A percentile compares a stretch with the other conserved stretches of the same genome.
phyloP scores from a whole-genome alignment of 2,113 vertebrate genomes.

The Mus spicilegus region DNA sequence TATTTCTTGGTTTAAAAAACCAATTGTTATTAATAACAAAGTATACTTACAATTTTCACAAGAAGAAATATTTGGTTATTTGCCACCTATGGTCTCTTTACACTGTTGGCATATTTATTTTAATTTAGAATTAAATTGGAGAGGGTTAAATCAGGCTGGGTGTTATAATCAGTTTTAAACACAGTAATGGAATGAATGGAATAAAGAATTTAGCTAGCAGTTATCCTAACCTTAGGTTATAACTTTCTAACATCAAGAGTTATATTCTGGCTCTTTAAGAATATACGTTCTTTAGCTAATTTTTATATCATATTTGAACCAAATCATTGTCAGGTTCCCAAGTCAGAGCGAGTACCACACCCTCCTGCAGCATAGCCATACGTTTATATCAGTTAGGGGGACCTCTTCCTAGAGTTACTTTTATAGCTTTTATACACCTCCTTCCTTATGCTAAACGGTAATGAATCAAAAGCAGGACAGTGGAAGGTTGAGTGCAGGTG shows the following conservation, averaged over 20 bases:
- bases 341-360: neutral
- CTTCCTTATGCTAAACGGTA: neutral
- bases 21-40: conserved; percentile 36
- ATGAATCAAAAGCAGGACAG: neutral
- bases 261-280: conserved; percentile 18
- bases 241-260: conserved; percentile 47
- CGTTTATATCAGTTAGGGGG: neutral
- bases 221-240: conserved; percentile 36
- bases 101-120: neutral
- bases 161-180: conserved; percentile 61
- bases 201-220: conserved; percentile 32
- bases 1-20: conserved; percentile 41
- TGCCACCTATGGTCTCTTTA: neutral
- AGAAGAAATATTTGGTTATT: conserved; percentile 47
- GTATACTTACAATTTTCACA: neutral
- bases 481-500: neutral
- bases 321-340: neutral
- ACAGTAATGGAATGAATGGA: conserved; percentile 54
- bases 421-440: neutral
- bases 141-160: neutral
- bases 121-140: conserved; percentile 61
- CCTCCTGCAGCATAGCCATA: neutral
- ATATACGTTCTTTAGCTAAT: neutral
- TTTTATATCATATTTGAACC: neutral
- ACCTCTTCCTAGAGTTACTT: neutral